phyloP scores from a whole-genome alignment of 1,140 invertebrate species.

The Sitodiplosis mosellana region DNA sequence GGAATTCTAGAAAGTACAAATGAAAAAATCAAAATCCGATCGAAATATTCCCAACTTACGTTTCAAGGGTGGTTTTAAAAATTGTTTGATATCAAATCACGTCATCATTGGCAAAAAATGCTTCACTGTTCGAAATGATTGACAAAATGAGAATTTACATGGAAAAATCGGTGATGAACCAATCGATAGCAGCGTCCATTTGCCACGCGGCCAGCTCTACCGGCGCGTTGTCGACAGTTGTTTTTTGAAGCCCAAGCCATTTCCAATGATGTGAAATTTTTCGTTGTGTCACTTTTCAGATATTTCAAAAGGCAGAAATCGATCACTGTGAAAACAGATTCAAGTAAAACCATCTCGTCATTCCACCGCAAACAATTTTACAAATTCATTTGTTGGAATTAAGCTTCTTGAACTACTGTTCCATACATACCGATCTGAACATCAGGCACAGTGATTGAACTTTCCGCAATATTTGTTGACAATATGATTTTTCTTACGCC shows the following conservation, averaged over 20 bases:
- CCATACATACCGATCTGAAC: slow-evolving; percentile 56
- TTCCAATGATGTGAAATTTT: slow-evolving; percentile 63
- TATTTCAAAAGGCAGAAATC: slow-evolving; percentile 89
- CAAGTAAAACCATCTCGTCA: no score
- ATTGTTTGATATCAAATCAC: no score
- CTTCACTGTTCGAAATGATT: no score
- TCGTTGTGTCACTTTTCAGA: slow-evolving; percentile 46
- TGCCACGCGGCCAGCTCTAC: slow-evolving; percentile 71
- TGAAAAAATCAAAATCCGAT: no score
- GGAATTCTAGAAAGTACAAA: slow-evolving; percentile 16
- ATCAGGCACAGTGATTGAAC: slow-evolving; percentile 88
- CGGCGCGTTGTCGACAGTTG: slow-evolving; percentile 77
- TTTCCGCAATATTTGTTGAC: slow-evolving; percentile 93
- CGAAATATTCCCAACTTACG: no score
- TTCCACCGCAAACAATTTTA: no score
- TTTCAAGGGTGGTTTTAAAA: slow-evolving; percentile 51
- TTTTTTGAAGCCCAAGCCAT: slow-evolving; percentile 76
- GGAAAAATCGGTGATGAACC: slow-evolving; percentile 28
- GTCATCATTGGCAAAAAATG: no score
- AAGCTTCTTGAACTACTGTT: no score
- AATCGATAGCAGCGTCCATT: slow-evolving; percentile 76
- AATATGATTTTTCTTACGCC: slow-evolving; percentile 60
- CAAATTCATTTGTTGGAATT: no score
- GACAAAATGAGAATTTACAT: no score
- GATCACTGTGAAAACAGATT: slow-evolving; percentile 58